Evolutionary conservation across 2,797 vertebrate genomes (phyloP).

Genomic region (Anguilla anguilla): DNA sequence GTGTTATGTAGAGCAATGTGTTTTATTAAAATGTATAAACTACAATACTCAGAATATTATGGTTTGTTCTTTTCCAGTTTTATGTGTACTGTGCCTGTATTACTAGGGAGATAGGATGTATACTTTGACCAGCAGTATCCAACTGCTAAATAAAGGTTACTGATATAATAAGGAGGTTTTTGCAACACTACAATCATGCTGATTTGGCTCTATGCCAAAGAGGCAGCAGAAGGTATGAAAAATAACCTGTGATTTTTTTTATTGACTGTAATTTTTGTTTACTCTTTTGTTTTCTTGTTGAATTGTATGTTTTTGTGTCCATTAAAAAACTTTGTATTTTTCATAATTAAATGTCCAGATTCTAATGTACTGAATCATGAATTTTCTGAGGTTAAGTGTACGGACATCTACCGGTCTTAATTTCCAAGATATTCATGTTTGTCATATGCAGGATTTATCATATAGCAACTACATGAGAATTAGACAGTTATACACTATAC

Average conservation of each 20-base stretch:
- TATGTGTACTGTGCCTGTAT: constrained; percentile 60
- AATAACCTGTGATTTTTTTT: constrained; percentile 32
- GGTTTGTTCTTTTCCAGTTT: constrained; percentile 22
- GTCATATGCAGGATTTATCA: too few species aligned
- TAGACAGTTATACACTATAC: too few species aligned
- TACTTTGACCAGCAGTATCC: constrained; percentile 38
- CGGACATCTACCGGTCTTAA: neutral
- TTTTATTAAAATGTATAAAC: neutral
- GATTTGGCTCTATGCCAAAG: constrained; percentile 1
- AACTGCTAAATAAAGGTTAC: constrained; percentile 43
- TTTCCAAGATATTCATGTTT: neutral
- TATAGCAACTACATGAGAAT: too few species aligned
- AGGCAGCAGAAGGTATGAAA: neutral
- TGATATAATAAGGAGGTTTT: neutral
- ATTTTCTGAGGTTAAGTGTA: neutral
- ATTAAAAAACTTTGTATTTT: constrained; percentile 56
- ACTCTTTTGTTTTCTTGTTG: neutral
- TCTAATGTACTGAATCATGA: neutral
- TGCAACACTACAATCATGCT: constrained; percentile 41
- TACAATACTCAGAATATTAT: neutral
- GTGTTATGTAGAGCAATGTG: neutral
- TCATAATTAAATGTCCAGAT: constrained; percentile 61
- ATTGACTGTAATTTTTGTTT: constrained; percentile 25
- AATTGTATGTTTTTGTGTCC: constrained; percentile 35
- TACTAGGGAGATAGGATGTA: constrained; percentile 28